These are phyloP conservation scores for Bubo scandiacus DNA, from an alignment of 2,113 vertebrate species.

Conservation along the genomic window DNA sequence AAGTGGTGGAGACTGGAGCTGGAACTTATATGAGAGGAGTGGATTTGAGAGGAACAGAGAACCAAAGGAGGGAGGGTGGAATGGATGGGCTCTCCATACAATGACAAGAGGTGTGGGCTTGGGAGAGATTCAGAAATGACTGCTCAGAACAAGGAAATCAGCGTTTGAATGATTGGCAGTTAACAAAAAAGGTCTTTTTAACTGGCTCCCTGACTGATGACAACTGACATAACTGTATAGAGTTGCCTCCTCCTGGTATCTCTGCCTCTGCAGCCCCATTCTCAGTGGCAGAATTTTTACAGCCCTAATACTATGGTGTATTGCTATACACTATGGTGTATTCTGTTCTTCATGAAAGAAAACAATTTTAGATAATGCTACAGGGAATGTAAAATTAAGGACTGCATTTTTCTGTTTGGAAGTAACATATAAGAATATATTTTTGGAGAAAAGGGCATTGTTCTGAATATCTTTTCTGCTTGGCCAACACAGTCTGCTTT, in stretches of 20 bases:
- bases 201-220: background rate
- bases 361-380: background rate
- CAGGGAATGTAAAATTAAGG: background rate
- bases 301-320: fast-evolving
- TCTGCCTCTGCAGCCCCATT: background rate
- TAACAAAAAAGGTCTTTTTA: background rate
- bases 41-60: background rate
- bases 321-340: background rate
- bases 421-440: background rate
- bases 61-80: background rate
- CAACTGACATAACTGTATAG: too few species aligned
- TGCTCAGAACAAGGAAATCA: fast-evolving
- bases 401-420: background rate
- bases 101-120: background rate
- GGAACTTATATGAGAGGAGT: background rate
- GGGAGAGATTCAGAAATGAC: background rate
- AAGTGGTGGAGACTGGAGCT: background rate
- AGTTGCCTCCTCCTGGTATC: background rate
- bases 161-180: background rate
- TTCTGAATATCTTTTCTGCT: background rate
- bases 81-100: background rate
- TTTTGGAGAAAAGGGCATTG: background rate
- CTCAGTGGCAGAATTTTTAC: background rate
- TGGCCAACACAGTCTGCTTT: background rate
- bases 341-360: background rate